A percentile compares a stretch with the other conserved stretches of the same genome.
phyloP scores from a whole-genome alignment of 1,140 invertebrate genomes.

The Drosophila ananassae region DNA sequence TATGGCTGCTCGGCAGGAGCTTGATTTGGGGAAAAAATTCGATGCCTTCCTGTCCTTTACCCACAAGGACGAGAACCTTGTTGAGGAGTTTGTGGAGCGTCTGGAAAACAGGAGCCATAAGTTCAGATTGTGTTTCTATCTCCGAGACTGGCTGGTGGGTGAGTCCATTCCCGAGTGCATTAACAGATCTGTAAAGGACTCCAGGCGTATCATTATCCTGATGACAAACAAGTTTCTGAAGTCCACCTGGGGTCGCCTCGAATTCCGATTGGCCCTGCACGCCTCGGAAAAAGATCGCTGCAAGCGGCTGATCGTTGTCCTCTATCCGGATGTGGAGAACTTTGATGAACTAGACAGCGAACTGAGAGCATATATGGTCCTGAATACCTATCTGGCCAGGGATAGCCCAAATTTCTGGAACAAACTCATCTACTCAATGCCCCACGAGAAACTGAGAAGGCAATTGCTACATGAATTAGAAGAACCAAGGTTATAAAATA shows the following conservation, averaged over 20 bases:
- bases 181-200: slow-evolving; percentile 20
- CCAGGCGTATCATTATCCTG: slow-evolving; percentile 28
- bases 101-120: slow-evolving; percentile 4
- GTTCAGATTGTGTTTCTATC: slow-evolving; percentile 26
- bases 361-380: slow-evolving; percentile 29
- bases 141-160: slow-evolving; percentile 25
- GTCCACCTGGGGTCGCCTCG: slow-evolving; percentile 33
- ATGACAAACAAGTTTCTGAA: slow-evolving; percentile 28
- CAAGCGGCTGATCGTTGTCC: slow-evolving; percentile 34
- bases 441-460: slow-evolving; percentile 16
- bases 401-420: slow-evolving; percentile 40
- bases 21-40: slow-evolving; percentile 12
- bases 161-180: slow-evolving; percentile 37
- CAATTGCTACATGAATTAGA: background rate
- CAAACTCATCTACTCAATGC: slow-evolving; percentile 45
- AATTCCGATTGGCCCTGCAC: slow-evolving; percentile 33
- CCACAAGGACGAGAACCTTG: slow-evolving; percentile 32
- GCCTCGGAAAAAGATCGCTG: slow-evolving; percentile 28
- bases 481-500: background rate
- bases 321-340: slow-evolving; percentile 35
- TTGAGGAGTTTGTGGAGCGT: slow-evolving; percentile 29
- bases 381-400: slow-evolving; percentile 38
- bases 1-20: slow-evolving; percentile 9
- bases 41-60: slow-evolving; percentile 34
- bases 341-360: slow-evolving; percentile 39